Evolutionary conservation across 2,888 invertebrate genomes (phyloP).

Genomic region (Sympetrum striolatum): DNA sequence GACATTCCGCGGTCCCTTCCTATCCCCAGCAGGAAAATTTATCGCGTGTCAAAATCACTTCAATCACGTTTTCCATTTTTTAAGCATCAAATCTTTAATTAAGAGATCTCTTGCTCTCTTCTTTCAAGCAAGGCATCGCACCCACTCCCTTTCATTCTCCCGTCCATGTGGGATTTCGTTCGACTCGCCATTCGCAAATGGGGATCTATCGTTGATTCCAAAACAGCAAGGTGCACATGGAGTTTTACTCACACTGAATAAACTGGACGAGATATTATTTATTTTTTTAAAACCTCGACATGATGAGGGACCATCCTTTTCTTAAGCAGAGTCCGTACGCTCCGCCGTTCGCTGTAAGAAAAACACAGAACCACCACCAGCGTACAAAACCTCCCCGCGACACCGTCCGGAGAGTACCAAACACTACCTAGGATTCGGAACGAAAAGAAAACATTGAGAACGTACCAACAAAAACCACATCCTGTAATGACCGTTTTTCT

Average conservation of each 20-base stretch:
- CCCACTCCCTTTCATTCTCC: background rate
- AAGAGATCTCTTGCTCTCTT: background rate
- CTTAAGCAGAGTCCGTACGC: background rate
- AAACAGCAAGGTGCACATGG: constrained; percentile 15
- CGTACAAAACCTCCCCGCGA: background rate
- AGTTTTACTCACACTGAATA: constrained; percentile 17
- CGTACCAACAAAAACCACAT: background rate
- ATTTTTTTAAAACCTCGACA: background rate
- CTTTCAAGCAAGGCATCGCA: background rate
- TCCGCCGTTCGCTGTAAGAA: background rate
- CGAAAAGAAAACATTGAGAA: background rate
- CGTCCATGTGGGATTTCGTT: background rate
- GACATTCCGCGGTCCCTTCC: background rate
- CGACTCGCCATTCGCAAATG: background rate
- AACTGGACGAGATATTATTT: constrained; percentile 5
- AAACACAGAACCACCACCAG: background rate
- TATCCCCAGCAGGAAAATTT: background rate
- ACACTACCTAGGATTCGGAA: background rate
- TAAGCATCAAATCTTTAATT: background rate
- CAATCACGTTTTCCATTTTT: background rate
- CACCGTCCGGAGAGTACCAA: background rate
- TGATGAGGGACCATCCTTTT: background rate
- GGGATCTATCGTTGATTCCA: background rate
- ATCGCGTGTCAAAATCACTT: background rate
- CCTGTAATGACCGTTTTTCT: background rate